A percentile compares a stretch with the other conserved stretches of the same genome.
phyloP scores from a whole-genome alignment of 2,113 vertebrate species.

The Felis catus region F.catus_Fca126_mat1.0 CM031415.1:99915501-99916000 shows the following conservation, averaged over 20 bases:
- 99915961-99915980: not conserved
- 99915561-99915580: not conserved
- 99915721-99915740: not conserved
- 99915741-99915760: not conserved
- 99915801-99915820: not conserved
- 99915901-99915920: not conserved
- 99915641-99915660: constrained; percentile 16
- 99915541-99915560: not conserved
- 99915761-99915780: not conserved
- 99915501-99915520: not conserved
- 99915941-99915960: not conserved
- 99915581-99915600: not conserved
- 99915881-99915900: not conserved
- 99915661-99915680: not conserved
- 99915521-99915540: not conserved
- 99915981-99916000: not conserved
- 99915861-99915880: not conserved
- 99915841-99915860: not conserved
- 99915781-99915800: not conserved
- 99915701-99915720: not conserved
- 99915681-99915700: not conserved
- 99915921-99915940: not conserved
- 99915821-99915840: not conserved
- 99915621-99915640: not conserved
- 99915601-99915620: not conserved